A percentile compares a stretch with the other conserved stretches of the same genome.
phyloP scores from a whole-genome alignment of 2,888 invertebrate species.

The Tipula confusa region DNA sequence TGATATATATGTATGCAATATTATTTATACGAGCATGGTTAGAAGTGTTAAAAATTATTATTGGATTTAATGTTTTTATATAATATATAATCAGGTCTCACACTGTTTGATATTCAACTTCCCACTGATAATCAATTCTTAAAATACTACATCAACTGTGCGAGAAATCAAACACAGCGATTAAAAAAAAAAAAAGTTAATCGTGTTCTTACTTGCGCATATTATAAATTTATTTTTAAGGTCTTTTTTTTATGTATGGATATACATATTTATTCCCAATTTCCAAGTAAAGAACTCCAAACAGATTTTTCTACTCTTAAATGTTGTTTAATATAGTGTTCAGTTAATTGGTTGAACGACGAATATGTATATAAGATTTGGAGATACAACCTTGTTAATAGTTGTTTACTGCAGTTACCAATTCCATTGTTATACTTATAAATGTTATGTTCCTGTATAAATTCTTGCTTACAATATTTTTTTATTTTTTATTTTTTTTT shows the following conservation, averaged over 20 bases:
- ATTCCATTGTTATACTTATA: neutral
- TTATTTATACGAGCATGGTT: neutral
- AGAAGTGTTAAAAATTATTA: neutral
- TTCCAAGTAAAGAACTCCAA: neutral
- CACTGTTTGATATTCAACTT: neutral
- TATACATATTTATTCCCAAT: neutral
- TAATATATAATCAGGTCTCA: neutral
- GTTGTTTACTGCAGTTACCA: constrained; percentile 25
- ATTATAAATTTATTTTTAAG: too few species aligned
- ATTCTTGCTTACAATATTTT: neutral
- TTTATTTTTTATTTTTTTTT: neutral
- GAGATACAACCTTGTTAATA: constrained; percentile 7
- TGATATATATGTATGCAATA: too few species aligned
- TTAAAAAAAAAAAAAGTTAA: neutral
- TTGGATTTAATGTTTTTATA: neutral
- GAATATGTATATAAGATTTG: neutral
- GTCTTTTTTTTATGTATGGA: too few species aligned
- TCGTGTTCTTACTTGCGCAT: neutral
- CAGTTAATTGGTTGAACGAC: constrained; percentile 7
- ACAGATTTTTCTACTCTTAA: neutral
- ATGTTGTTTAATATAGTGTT: neutral
- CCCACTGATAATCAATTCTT: constrained; percentile 5
- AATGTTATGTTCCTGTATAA: neutral
- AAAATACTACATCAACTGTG: neutral
- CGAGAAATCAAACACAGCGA: neutral